Conservation (phyloP, 2,888 invertebrate species). For the Leucania comma region DNA sequence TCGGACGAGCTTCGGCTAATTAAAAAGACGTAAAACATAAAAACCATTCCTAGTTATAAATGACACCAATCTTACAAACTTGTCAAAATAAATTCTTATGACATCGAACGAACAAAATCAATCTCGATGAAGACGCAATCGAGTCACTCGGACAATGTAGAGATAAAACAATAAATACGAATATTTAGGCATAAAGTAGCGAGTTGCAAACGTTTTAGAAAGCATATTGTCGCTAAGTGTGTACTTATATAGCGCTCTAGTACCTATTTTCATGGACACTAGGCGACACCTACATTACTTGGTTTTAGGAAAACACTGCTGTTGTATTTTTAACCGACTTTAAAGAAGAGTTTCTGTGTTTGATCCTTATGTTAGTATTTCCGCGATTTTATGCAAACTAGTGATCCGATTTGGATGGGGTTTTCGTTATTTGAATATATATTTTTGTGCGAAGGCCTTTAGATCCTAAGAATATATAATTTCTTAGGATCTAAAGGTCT, state of each 20-base stretch:
- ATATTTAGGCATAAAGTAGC: slow-evolving; percentile 48
- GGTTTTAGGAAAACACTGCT: neutral
- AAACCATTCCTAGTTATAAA: slow-evolving; percentile 9
- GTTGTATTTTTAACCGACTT: neutral
- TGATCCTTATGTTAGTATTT: no score
- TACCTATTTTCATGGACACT: neutral
- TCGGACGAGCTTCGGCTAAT: neutral
- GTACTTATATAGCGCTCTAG: slow-evolving; percentile 25
- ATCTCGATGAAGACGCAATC: slow-evolving; percentile 1
- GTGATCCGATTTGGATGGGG: no score
- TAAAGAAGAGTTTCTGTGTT: no score
- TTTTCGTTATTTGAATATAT: no score
- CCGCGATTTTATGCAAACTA: no score
- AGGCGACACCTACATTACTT: neutral
- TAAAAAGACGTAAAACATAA: neutral
- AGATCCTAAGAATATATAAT: no score
- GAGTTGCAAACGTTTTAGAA: slow-evolving; percentile 43
- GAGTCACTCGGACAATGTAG: slow-evolving; percentile 55
- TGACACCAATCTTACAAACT: neutral
- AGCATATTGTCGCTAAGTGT: slow-evolving; percentile 30
- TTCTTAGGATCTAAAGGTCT: no score
- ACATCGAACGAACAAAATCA: slow-evolving; percentile 14
- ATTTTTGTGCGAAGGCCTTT: no score
- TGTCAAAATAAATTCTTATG: neutral
- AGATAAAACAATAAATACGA: slow-evolving; percentile 52